Conservation (phyloP, 2,888 invertebrate species). For the Axea sp. region DNA sequence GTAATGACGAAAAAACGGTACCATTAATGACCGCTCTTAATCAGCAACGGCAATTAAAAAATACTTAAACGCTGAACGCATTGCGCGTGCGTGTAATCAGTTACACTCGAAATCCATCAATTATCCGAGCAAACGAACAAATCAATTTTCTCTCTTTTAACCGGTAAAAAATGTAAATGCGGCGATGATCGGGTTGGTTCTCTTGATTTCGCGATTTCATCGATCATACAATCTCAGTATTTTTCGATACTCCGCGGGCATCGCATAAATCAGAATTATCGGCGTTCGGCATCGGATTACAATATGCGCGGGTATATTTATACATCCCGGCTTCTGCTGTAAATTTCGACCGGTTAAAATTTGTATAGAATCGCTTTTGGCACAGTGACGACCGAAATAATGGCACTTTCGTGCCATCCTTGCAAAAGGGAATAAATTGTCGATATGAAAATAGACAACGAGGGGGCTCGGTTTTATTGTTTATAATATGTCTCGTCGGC, state of each 20-base stretch:
- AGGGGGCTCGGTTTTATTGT: slow-evolving; percentile 16
- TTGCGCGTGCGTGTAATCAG: slow-evolving; percentile 18
- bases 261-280: slow-evolving; percentile 48
- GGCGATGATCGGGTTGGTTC: slow-evolving; percentile 1
- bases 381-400: slow-evolving; percentile 39
- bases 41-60: slow-evolving; percentile 23
- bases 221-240: slow-evolving; percentile 16
- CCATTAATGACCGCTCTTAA: slow-evolving; percentile 7
- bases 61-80: slow-evolving; percentile 9
- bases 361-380: slow-evolving; percentile 31
- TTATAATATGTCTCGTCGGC: slow-evolving; percentile 21
- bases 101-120: slow-evolving; percentile 20
- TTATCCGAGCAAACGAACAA: slow-evolving; percentile 10
- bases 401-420: slow-evolving; percentile 13
- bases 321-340: slow-evolving; percentile 27
- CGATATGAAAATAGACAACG: slow-evolving; percentile 19
- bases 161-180: slow-evolving; percentile 13
- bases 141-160: slow-evolving; percentile 35
- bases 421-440: slow-evolving; percentile 29
- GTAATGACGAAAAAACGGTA: slow-evolving; percentile 3
- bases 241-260: slow-evolving; percentile 24
- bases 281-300: slow-evolving; percentile 41
- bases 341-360: slow-evolving; percentile 36
- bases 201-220: slow-evolving; percentile 15
- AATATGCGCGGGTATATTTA: slow-evolving; percentile 47